phyloP scores from a whole-genome alignment of 2,113 vertebrate species.

The Empidonax alnorum region DNA sequence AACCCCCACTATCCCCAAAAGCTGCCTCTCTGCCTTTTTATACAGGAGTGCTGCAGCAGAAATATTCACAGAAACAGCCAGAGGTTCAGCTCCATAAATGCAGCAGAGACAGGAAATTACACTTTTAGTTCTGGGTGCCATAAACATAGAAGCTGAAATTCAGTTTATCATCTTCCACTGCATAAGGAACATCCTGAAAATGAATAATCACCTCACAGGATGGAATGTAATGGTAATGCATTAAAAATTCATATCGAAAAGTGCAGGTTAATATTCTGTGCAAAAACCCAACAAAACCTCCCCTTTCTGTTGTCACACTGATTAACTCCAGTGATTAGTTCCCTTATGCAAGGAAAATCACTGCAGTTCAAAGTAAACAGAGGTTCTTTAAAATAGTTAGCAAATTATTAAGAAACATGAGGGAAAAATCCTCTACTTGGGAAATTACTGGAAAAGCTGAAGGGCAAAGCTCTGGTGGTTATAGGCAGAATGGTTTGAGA shows the following conservation, averaged over 20 bases:
- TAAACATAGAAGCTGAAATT: constrained; percentile 54
- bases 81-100: constrained; percentile 15
- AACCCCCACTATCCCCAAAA: neutral
- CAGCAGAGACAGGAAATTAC: constrained; percentile 59
- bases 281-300: constrained; percentile 63
- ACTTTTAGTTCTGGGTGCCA: constrained; percentile 34
- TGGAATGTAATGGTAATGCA: constrained; percentile 56
- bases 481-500: neutral
- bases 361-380: constrained; percentile 61
- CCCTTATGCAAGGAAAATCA: constrained; percentile 63
- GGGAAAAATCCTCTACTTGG: neutral
- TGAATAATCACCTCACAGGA: constrained; percentile 64
- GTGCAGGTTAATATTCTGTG: constrained; percentile 68
- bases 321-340: constrained; percentile 71
- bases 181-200: constrained; percentile 61
- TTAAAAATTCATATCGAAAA: constrained; percentile 69
- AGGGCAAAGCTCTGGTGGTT: constrained; percentile 17
- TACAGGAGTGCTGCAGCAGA: neutral
- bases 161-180: constrained; percentile 62
- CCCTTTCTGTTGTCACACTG: constrained; percentile 69
- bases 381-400: constrained; percentile 44
- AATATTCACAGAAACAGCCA: neutral
- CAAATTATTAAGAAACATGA: constrained; percentile 58
- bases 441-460: constrained; percentile 14
- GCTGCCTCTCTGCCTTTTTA: neutral